Base-by-base conservation (phyloP, 23 tunicate species). In the Halocynthia aurantium region DNA sequence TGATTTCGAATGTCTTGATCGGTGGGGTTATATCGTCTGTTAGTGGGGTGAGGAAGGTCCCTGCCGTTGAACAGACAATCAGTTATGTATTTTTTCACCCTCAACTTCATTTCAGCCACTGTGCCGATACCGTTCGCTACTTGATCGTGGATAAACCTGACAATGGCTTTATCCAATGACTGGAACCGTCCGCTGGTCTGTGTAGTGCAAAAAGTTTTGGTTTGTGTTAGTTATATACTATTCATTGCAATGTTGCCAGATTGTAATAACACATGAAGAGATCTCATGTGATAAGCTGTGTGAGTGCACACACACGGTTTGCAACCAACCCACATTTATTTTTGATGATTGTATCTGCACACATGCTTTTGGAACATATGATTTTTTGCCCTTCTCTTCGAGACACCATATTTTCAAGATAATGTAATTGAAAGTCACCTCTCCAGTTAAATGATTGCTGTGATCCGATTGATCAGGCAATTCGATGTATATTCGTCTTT, bases 381-480 rank as follows among this genome's bases (percentile, higher is more conserved):
- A 31, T 31, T 31, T 31, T 31, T 0, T 31, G 4, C 44, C 44
- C 44, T 31, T 31, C 4, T 31, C 44, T 31, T 31, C 4, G 4
- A 31, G 44, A 31, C 44, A 31, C 44, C 44, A 31, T 31, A 31
- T 31, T 31, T 31, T 0, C 44, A 31, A 31, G 44, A 31, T 31
- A 31, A 31, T 31, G 44, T 31, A 31, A 31, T 31, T 31, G 44
- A 31, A 31, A 31, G 44, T 65, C 2, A 65, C 70, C 70, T 65
- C 70, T 65, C 70, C 70, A 15, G 19, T 65, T 0, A 49, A 65
- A 65, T 65, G 70, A 65, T 65, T 65, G 19, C 70, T 20, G 70
- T 65, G 70, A 65, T 65, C 70, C 31, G 70, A 10, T 65, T 65
- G 17, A 65, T 65, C 19, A 0, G 70, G 70, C 70, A 65, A 6